These are phyloP conservation scores for Caenorhabditis virilis DNA, from an alignment of 2,888 invertebrate genomes.

Conservation along the genomic window DNA sequence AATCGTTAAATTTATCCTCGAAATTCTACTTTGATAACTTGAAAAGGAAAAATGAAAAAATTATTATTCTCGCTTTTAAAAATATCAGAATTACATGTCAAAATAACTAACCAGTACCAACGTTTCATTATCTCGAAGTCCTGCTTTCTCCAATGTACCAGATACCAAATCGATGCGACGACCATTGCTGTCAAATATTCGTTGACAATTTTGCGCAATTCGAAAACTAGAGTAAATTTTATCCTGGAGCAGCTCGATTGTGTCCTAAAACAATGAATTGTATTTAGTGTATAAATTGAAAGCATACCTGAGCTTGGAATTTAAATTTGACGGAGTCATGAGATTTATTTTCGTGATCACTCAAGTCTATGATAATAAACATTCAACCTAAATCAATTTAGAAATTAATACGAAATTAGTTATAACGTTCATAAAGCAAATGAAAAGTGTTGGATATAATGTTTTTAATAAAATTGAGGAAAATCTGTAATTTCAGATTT, in stretches of 20 bases:
- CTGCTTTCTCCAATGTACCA: conserved; percentile 7
- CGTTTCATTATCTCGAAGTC: conserved; percentile 12
- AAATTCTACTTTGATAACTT: too few relatives aligned
- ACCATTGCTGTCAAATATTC: conserved; percentile 9
- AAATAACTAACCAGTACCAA: conserved; percentile 19
- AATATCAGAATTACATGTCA: too few relatives aligned
- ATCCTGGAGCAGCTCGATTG: conserved; percentile 11
- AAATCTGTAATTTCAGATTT: too few relatives aligned
- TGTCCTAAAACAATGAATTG: conserved; percentile 18
- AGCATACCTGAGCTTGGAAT: conserved; percentile 6
- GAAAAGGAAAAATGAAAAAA: too few relatives aligned
- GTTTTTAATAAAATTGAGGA: too few relatives aligned
- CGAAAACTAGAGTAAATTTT: conserved; percentile 7
- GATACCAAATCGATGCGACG: conserved; percentile 10
- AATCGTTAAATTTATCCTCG: too few relatives aligned
- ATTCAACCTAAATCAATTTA: not conserved
- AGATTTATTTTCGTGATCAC: conserved; percentile 3
- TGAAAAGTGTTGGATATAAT: too few relatives aligned
- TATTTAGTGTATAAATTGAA: conserved; percentile 3
- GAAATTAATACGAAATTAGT: conserved; percentile 6
- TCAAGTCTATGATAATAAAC: not conserved
- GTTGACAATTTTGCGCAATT: conserved; percentile 16
- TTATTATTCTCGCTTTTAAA: too few relatives aligned
- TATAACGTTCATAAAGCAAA: not conserved
- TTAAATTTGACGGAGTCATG: conserved; percentile 2